Evolutionary conservation across 2,888 invertebrate genomes (phyloP).

Genomic region (Hartigia nigra): DNA sequence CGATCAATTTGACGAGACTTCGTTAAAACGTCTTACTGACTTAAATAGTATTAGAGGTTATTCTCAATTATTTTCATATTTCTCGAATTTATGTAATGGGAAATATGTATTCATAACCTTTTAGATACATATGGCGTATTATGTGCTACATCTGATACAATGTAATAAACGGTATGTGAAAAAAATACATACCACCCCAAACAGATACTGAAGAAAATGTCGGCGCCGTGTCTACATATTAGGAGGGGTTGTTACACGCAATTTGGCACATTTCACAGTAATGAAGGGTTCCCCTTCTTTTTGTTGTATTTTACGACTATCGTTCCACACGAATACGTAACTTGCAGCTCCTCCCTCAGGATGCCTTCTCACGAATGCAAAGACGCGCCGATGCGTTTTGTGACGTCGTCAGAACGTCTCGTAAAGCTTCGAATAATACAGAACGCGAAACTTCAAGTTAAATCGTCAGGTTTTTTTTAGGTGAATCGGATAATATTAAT

Average conservation of each 20-base stretch:
- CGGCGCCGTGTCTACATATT: background rate
- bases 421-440: background rate
- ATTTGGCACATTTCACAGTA: slow-evolving; percentile 57
- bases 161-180: background rate
- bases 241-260: slow-evolving; percentile 55
- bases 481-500: background rate
- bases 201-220: background rate
- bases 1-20: background rate
- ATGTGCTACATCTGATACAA: background rate
- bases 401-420: background rate
- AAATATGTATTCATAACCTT: background rate
- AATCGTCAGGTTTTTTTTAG: background rate
- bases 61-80: background rate
- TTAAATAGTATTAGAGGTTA: background rate
- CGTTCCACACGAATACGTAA: slow-evolving; percentile 46
- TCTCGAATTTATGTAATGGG: background rate
- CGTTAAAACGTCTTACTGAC: background rate
- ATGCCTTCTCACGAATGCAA: background rate
- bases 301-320: slow-evolving; percentile 49
- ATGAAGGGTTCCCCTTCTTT: slow-evolving; percentile 47
- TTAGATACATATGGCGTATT: background rate
- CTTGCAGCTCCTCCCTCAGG: slow-evolving; percentile 48
- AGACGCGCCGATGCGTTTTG: background rate
- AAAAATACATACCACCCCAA: background rate
- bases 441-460: background rate